Percentiles rank a stretch among this genome's conserved stretches.
Conservation (phyloP, 2,888 invertebrate species). For the Macroteleia sp. region DNA sequence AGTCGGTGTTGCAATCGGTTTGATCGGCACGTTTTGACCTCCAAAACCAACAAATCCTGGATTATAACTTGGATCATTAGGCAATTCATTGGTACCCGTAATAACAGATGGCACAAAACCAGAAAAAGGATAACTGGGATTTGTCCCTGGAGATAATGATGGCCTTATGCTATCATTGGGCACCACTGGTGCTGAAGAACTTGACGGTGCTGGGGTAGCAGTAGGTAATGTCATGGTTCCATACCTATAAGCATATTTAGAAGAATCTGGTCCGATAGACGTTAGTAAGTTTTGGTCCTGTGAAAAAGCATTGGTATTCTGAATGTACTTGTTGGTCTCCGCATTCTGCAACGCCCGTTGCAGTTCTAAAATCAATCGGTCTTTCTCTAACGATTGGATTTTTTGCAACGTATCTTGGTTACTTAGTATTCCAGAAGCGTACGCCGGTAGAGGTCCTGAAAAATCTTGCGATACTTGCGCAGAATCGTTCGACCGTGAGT, state of each 20-base stretch:
- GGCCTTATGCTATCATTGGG: conserved; percentile 5
- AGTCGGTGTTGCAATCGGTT: conserved; percentile 73
- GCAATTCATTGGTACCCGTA: conserved; percentile 67
- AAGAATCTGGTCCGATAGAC: no score
- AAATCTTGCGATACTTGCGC: conserved; percentile 62
- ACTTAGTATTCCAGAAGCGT: conserved; percentile 77
- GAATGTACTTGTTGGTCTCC: conserved; percentile 67
- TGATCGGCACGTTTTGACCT: conserved; percentile 21
- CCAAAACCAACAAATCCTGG: conserved; percentile 22
- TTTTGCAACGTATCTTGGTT: conserved; percentile 71
- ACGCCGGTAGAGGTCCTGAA: conserved; percentile 71
- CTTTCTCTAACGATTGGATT: conserved; percentile 77
- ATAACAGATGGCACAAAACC: conserved; percentile 75
- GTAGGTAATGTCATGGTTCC: no score
- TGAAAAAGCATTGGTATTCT: conserved; percentile 70
- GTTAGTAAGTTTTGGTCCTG: no score
- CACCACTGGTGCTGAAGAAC: background rate
- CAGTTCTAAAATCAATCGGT: conserved; percentile 76
- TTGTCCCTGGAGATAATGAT: conserved; percentile 20
- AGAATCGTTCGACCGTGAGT: conserved; percentile 32
- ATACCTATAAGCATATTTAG: no score
- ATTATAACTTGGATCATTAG: conserved; percentile 47
- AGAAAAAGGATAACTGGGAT: conserved; percentile 68
- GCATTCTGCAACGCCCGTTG: conserved; percentile 72
- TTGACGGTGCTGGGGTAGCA: no score